Percentiles rank a stretch among this genome's conserved stretches.
Conservation (phyloP, 2,113 vertebrate species). For the Bujurquina vittata region DNA sequence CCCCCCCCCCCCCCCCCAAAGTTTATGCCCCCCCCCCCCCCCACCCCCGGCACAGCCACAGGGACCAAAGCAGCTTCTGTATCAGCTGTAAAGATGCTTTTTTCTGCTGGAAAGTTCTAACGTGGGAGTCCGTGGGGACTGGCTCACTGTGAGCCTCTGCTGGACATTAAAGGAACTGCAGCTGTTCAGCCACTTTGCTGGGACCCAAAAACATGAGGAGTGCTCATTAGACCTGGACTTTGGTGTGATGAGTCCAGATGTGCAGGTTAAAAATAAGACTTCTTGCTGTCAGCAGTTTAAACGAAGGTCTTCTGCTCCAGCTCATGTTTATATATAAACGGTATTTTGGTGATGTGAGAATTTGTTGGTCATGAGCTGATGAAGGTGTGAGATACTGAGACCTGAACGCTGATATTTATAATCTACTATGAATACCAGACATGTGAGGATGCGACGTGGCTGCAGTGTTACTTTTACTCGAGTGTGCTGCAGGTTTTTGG, state of each 20-base stretch:
- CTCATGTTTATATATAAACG: neutral
- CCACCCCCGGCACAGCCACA: no score
- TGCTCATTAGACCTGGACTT: neutral
- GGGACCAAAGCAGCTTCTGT: rapidly evolving
- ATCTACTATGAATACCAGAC: neutral
- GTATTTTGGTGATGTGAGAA: slow-evolving; percentile 1
- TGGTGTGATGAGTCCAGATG: neutral
- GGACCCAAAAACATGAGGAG: neutral
- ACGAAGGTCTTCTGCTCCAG: neutral
- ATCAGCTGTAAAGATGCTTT: neutral
- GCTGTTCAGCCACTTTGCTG: neutral
- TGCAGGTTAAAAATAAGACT: neutral
- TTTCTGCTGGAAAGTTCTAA: neutral
- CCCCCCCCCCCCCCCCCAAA: no score
- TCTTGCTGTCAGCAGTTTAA: neutral
- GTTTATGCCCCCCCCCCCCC: no score
- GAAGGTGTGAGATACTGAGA: slow-evolving; percentile 29
- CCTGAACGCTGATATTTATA: slow-evolving; percentile 32
- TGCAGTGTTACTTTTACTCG: neutral
- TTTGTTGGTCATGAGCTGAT: neutral
- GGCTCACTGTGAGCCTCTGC: neutral
- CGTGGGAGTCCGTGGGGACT: neutral
- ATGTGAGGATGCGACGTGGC: neutral
- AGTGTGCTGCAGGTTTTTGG: neutral
- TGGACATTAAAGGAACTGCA: neutral